These are phyloP conservation scores for Malurus elegans DNA, from an alignment of 2,113 vertebrate species.

Conservation along the genomic window DNA sequence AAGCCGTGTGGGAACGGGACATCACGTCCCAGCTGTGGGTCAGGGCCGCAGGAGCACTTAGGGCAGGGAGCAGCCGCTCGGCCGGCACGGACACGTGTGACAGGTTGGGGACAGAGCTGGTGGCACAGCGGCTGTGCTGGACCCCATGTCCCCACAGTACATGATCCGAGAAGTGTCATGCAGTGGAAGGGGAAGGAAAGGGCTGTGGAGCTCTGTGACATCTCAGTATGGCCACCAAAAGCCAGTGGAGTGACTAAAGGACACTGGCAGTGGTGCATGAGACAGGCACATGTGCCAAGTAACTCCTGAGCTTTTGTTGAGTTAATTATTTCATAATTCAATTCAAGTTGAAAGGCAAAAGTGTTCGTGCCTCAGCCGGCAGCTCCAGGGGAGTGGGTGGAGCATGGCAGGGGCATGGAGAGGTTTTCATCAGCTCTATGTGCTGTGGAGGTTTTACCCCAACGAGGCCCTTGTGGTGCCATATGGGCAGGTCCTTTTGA, in stretches of 20 bases:
- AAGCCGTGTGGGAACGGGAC: accelerated
- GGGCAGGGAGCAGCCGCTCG: accelerated
- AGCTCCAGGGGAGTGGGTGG: not conserved
- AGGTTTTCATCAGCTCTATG: not conserved
- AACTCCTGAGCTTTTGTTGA: not conserved
- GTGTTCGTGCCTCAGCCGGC: not conserved
- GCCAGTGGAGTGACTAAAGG: not conserved
- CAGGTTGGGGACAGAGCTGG: accelerated
- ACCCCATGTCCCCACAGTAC: not conserved
- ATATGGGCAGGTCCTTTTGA: accelerated
- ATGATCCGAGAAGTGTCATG: accelerated
- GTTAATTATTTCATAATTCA: not conserved
- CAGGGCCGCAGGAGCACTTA: accelerated
- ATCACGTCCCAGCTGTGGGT: accelerated
- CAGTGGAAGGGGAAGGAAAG: not conserved
- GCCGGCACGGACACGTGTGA: accelerated
- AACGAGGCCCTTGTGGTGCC: not conserved
- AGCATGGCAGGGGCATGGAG: not conserved
- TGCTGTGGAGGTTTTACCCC: not conserved
- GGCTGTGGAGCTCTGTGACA: not conserved
- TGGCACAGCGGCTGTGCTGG: accelerated
- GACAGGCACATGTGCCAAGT: not conserved
- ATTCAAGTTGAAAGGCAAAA: not conserved
- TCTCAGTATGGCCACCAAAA: not conserved
- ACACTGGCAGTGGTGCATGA: not conserved